Conservation (phyloP, 2,888 invertebrate species). For the Adelphocoris suturalis region DNA sequence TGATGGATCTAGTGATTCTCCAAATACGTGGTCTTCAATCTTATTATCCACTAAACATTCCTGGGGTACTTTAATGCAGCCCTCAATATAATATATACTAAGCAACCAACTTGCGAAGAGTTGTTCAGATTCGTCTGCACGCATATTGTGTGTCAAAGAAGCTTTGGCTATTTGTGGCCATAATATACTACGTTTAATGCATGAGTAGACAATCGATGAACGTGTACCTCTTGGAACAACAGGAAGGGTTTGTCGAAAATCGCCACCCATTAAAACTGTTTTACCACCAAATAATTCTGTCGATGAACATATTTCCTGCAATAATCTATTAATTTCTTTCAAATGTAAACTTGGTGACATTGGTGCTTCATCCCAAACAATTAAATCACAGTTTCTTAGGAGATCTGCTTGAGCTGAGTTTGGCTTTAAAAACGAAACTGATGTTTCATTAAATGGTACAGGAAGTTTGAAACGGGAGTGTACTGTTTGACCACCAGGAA, state of each 20-base stretch:
- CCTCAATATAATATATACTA: too few relatives aligned
- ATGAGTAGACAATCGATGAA: too few relatives aligned
- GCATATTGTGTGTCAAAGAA: too few relatives aligned
- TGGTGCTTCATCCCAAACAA: slow-evolving; percentile 3
- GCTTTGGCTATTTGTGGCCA: too few relatives aligned
- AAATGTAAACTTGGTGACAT: not conserved
- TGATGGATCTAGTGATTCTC: too few relatives aligned
- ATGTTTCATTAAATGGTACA: not conserved
- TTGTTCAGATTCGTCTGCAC: too few relatives aligned
- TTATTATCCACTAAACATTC: too few relatives aligned
- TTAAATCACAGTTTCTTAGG: not conserved
- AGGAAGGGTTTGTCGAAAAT: slow-evolving; percentile 25
- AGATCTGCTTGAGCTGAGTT: not conserved
- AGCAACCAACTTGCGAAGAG: too few relatives aligned
- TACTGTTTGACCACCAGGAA: not conserved
- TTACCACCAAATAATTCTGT: not conserved
- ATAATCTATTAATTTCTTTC: not conserved
- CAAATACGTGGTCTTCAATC: too few relatives aligned
- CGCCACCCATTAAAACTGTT: not conserved
- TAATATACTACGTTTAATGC: too few relatives aligned
- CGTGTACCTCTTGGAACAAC: not conserved
- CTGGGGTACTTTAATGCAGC: too few relatives aligned
- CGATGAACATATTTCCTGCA: not conserved
- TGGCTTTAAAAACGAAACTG: not conserved
- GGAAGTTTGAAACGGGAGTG: not conserved